Conservation (phyloP, 2,797 vertebrate genomes). For the Momotus momota region DNA sequence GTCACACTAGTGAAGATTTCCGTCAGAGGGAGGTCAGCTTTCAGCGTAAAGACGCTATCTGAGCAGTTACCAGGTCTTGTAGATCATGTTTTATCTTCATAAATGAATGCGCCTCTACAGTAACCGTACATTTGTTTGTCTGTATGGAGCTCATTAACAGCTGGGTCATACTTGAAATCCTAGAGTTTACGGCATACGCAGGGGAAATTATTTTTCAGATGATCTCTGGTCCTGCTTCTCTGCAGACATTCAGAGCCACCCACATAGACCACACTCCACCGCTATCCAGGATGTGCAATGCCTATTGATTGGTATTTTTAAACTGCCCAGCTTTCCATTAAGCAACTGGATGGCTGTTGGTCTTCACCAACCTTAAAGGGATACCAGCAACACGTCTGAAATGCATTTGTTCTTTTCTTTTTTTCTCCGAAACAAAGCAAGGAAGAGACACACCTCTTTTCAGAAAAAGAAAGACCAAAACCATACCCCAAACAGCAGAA, state of each 20-base stretch:
- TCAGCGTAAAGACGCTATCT: background rate
- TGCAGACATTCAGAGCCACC: slow-evolving; percentile 19
- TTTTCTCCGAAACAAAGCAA: background rate
- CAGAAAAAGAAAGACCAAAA: background rate
- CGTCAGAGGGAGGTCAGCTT: background rate
- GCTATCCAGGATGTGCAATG: background rate
- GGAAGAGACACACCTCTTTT: background rate
- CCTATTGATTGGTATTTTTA: accelerated
- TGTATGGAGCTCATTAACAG: slow-evolving; percentile 63
- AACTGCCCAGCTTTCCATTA: background rate
- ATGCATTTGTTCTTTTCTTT: background rate
- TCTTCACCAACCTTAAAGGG: background rate
- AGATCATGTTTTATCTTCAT: background rate
- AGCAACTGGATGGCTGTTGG: background rate
- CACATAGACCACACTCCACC: background rate
- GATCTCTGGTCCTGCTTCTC: slow-evolving; percentile 28
- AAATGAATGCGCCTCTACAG: slow-evolving; percentile 8
- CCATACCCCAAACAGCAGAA: background rate
- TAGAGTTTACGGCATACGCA: slow-evolving; percentile 14
- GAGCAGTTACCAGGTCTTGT: background rate
- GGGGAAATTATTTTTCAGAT: slow-evolving; percentile 49
- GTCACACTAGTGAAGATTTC: slow-evolving; percentile 3
- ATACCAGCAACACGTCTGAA: background rate
- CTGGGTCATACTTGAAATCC: slow-evolving; percentile 50
- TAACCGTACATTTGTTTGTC: background rate